Percentiles rank a stretch among this genome's conserved stretches.
Evolutionary conservation across 2,797 vertebrate genomes (phyloP).

Genomic region (Orestias chungarensis): DNA sequence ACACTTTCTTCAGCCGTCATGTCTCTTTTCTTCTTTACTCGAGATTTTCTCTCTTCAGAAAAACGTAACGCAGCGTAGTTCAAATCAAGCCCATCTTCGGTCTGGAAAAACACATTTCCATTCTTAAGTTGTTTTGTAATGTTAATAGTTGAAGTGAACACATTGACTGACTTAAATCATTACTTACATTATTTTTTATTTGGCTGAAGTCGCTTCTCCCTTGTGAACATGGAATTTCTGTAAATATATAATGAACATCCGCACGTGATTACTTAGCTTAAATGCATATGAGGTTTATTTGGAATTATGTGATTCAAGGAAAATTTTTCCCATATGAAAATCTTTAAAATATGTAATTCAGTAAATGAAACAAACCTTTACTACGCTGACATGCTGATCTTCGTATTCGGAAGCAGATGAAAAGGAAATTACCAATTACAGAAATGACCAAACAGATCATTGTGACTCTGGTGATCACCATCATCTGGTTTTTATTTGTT

Average conservation of each 20-base stretch:
- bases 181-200: not conserved
- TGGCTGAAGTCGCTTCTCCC: not conserved
- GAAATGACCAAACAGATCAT: constrained; percentile 20
- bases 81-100: not conserved
- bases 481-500: not conserved
- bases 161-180: no score
- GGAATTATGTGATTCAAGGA: no score
- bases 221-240: not conserved
- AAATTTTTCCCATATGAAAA: no score
- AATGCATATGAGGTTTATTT: no score
- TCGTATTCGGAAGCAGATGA: constrained; percentile 6
- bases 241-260: no score
- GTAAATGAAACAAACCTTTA: constrained; percentile 5
- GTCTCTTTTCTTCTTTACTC: constrained; percentile 3
- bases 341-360: not conserved
- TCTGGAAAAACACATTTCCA: not conserved
- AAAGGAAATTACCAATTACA: constrained; percentile 7
- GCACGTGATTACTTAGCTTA: no score
- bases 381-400: rapidly evolving
- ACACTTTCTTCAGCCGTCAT: not conserved
- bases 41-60: not conserved
- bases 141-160: not conserved
- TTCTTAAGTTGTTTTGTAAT: not conserved
- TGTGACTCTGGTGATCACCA: constrained; percentile 3
- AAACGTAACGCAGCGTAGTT: constrained; percentile 7